Conservation (phyloP, 1,140 invertebrate genomes). For the Microplitis demolitor region DNA sequence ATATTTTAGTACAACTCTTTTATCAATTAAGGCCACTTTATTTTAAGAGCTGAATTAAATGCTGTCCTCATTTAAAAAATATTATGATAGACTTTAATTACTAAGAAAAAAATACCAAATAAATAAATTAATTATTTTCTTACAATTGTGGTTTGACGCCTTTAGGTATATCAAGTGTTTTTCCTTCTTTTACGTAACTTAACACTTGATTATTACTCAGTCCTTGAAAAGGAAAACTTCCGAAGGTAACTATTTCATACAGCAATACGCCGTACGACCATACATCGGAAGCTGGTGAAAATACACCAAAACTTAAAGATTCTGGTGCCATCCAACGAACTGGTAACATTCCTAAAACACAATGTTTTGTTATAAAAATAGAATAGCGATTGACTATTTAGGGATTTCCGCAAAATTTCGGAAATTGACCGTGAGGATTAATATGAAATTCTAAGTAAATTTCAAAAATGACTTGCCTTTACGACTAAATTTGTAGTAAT, state of each 20-base stretch:
- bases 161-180: slow-evolving; percentile 72
- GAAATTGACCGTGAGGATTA: too few relatives aligned
- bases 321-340: slow-evolving; percentile 95
- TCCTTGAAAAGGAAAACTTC: slow-evolving; percentile 86
- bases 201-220: slow-evolving; percentile 84
- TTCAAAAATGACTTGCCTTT: slow-evolving; percentile 64
- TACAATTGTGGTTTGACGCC: slow-evolving; percentile 79
- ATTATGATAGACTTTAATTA: too few relatives aligned
- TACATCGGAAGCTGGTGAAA: slow-evolving; percentile 82
- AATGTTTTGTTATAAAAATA: too few relatives aligned
- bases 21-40: too few relatives aligned
- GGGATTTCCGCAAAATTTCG: too few relatives aligned
- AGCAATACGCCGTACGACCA: slow-evolving; percentile 86
- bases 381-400: too few relatives aligned
- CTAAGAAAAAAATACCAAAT: neutral
- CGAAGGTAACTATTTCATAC: slow-evolving; percentile 86
- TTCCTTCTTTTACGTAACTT: slow-evolving; percentile 77
- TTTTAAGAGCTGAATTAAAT: too few relatives aligned
- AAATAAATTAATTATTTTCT: slow-evolving; percentile 55
- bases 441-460: neutral
- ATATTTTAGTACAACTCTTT: too few relatives aligned
- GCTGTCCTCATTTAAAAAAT: too few relatives aligned
- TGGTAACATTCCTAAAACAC: slow-evolving; percentile 73
- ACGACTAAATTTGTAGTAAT: slow-evolving; percentile 86
- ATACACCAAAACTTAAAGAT: slow-evolving; percentile 78